phyloP scores from a whole-genome alignment of 2,113 vertebrate species.

The Brevimyrus niger region DNA sequence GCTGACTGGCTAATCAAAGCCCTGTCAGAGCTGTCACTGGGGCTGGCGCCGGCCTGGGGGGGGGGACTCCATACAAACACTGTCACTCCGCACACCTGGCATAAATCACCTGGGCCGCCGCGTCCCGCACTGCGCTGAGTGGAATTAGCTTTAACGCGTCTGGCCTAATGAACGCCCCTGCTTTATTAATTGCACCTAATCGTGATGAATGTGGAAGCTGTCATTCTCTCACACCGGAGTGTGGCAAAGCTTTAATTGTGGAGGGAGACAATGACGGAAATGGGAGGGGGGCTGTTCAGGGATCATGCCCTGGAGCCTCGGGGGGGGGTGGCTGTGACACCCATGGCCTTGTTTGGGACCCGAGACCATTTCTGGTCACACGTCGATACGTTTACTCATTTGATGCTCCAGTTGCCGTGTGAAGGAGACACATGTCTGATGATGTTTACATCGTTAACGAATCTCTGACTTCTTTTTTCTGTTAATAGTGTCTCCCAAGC shows the following conservation, averaged over 20 bases:
- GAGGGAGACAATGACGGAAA: conserved; percentile 17
- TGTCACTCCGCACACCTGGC: conserved; percentile 54
- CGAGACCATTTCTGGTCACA: neutral
- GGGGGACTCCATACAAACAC: conserved; percentile 56
- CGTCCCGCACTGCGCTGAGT: conserved; percentile 52
- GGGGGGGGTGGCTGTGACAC: too few species aligned
- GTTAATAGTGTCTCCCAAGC: neutral
- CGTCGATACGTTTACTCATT: neutral
- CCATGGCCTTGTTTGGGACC: neutral
- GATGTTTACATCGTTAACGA: conserved; percentile 4
- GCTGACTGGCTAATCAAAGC: conserved; percentile 95
- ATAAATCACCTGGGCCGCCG: conserved; percentile 62
- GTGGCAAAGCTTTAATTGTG: conserved; percentile 23
- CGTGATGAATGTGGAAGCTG: conserved; percentile 41
- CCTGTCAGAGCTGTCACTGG: conserved; percentile 66
- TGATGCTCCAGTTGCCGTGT: neutral
- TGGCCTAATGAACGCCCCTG: conserved; percentile 39
- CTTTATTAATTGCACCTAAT: conserved; percentile 49
- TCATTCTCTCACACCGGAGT: conserved; percentile 27
- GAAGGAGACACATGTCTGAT: neutral
- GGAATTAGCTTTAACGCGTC: conserved; percentile 33
- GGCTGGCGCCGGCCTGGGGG: conserved; percentile 42
- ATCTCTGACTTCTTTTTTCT: neutral
- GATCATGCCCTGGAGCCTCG: neutral
- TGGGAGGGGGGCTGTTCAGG: neutral